Evolutionary conservation across 2,888 invertebrate species (phyloP), one percentile per base, ranked within the genome.

Genomic region (Linnaemya vulpina): DNA sequence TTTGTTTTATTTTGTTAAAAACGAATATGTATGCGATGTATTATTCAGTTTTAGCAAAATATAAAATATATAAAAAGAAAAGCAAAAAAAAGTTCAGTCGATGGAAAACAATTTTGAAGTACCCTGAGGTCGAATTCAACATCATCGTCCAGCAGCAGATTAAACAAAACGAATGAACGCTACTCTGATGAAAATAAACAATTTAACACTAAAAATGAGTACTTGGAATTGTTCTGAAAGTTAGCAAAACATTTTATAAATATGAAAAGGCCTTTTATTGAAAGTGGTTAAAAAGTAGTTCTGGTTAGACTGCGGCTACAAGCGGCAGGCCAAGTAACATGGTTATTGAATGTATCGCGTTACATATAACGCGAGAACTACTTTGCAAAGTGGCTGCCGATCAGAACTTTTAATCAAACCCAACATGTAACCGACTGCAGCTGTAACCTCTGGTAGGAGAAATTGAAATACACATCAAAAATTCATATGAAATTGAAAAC

Each of bases 41-140:
- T 46, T 22, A 76, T 43, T 76, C 13, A 55, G 60, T 70, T 63
- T 63, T 65, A 35, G 51, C 70, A 62, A 70, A 43, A 46, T 62
- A 49, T 46, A 30, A 55, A 80, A 73, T 73, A 58, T 58, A 73
- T 63, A 46, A 38, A 63, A 73, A 65, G 73, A 73, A 60, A 58
- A 73, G 65, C 53, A 49, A 49, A 73, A 80, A 65, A 43, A 30
- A 58, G 38, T 58, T n/a, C 43, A 55, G 35, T 71, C 40, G 58
- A 58, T 40, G 30, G 38, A 17, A 58, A 67, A 25, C 40, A 51
- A 49, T 38, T 46, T 46, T 46, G 9, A 51, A 58, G 25, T 38
- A 73, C 58, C 73, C 55, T 25, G 46, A 65, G 65, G 65, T 17
- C 11, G 30, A 53, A 62, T 78, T 25, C 13, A 76, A 25, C 25